phyloP scores from a whole-genome alignment of 2,888 invertebrate genomes.

The Parnassius apollo region DNA sequence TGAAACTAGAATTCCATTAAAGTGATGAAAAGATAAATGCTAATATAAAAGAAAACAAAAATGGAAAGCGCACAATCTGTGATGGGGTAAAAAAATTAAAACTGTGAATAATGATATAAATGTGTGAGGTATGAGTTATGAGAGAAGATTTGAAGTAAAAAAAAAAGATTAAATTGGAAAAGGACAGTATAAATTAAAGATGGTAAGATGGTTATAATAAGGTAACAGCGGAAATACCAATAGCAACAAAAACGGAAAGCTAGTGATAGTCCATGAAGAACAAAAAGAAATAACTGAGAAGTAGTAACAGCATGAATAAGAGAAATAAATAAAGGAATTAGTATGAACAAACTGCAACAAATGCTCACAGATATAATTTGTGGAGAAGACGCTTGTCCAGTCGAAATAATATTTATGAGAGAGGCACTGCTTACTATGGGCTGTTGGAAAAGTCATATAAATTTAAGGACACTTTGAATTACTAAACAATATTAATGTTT shows the following conservation, averaged over 20 bases:
- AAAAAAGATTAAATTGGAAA: not conserved
- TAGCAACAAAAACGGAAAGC: slow-evolving; percentile 27
- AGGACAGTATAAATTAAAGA: too few relatives aligned
- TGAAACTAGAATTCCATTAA: too few relatives aligned
- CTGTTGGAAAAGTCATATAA: slow-evolving; percentile 51
- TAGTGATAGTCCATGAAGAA: slow-evolving; percentile 28
- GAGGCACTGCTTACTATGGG: slow-evolving; percentile 75
- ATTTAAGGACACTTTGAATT: not conserved
- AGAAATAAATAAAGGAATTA: slow-evolving; percentile 34
- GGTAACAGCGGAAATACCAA: not conserved
- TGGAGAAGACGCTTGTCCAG: slow-evolving; percentile 74
- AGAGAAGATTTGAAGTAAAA: not conserved
- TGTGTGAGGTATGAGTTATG: not conserved
- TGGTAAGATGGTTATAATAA: too few relatives aligned
- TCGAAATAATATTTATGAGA: slow-evolving; percentile 77
- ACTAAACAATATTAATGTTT: not conserved
- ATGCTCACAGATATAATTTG: slow-evolving; percentile 75
- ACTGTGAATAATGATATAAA: too few relatives aligned
- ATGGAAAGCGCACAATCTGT: too few relatives aligned
- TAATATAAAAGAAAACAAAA: too few relatives aligned
- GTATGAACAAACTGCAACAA: slow-evolving; percentile 41
- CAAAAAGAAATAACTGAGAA: slow-evolving; percentile 18
- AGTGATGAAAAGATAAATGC: too few relatives aligned
- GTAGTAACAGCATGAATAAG: slow-evolving; percentile 21
- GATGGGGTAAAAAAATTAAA: too few relatives aligned